Base-by-base conservation (phyloP, 1,140 invertebrate species). In the Muscidifurax raptorellus region DNA sequence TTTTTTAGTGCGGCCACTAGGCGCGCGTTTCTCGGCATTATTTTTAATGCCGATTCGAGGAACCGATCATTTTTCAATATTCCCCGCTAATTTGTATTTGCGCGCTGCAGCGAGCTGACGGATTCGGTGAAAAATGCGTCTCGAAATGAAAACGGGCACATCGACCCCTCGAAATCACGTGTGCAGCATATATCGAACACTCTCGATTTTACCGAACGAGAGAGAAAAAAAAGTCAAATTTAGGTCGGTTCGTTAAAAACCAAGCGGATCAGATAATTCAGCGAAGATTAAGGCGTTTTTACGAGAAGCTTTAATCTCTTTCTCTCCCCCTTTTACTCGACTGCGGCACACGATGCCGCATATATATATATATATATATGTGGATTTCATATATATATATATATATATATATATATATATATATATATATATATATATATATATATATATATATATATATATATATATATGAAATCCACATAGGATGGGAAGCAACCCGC, bases 291-390 rank as follows among this genome's bases (percentile, higher is more conserved):
- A 75, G 69, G 32, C 30, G 27, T 59, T 75, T 75, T 75, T 75
- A 72, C 47, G 44, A 82, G 67, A 64, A 40, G 22, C 22, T 66
- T 75, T 40, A 82, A 75, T 82, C 80, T 64, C 47, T 76, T 36
- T 74, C 10, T 77, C 84, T 85, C 79, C 72, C 84, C 69, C 78
- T 75, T 69, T 13, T 30, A 32, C 44, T 28, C 66, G 6, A 67
- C 66, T 6, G n/a, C n/a, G n/a, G n/a, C n/a, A n/a, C n/a, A n/a
- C n/a, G n/a, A n/a, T n/a, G n/a, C n/a, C n/a, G n/a, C n/a, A 30
- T 69, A 22, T 27, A 30, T 15, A 27, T 15, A 71, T 27, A 30
- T 9, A 71, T 52, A 30, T 69, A 22, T 27, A 30, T 15, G n/a
- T n/a, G n/a, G n/a, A n/a, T n/a, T n/a, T n/a, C n/a, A 27, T 15